Evolutionary conservation across 2,797 vertebrate species (phyloP), one percentile per base, ranked within the genome.

Genomic region (Mormyrus proboscirostris): DNA sequence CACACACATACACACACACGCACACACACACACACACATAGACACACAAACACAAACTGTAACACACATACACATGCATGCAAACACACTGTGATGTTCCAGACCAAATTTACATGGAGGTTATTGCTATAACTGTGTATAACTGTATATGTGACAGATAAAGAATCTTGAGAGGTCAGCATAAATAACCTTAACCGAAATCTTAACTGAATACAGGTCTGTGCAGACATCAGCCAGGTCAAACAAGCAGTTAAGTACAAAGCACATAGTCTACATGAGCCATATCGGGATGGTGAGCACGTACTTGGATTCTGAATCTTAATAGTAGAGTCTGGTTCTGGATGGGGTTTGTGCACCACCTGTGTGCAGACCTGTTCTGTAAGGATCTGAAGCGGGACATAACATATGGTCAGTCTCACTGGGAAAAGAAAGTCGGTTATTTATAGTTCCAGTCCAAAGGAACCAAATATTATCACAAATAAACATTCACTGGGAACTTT

Each of bases 301-400:
- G 97, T 95, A 99, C 99, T 99, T 92, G 99, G 99, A 94, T 99
- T 99, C 93, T 99, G 98, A 93, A 99, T 99, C 96, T 99, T 99
- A 95, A 99, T 97, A 2, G 98, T 98, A 33, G 98, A 99, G 94
- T 99, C 99, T 3, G 99, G 98, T 91, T 99, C 99, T 62, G 98
- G 98, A 91, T 99, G 99, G 0, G 98, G 98, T 92, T 99, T 99
- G 93, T 99, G 99, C 88, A 99, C 98, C 93, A 99, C 99, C 92
- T 99, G 99, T 85, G 99, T 99, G 91, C 99, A 99, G 14, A 99
- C 99, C 96, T 99, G 99, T 92, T 99, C 99, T 4, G 99, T 99
- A 93, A 99, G 96, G 92, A 99, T 99, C 99, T 99, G 93, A 90
- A 95, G 55, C 9, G n/a, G 69, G 5, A 87, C 38, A 51, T 22